phyloP scores from a whole-genome alignment of 2,797 vertebrate genomes.

The Molossus alvarezi region DNA sequence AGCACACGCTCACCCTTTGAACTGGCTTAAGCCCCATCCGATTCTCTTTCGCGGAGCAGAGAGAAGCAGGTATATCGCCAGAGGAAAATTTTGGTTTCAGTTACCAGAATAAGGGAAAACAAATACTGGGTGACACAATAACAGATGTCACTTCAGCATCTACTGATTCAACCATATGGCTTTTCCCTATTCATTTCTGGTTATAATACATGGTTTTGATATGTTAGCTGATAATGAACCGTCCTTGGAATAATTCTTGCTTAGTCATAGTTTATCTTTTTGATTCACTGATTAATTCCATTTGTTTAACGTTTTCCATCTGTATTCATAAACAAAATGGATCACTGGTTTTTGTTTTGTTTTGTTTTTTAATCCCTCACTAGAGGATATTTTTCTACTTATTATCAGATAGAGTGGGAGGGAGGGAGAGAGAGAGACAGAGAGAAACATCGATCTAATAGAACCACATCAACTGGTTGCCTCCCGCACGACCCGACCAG shows the following conservation, averaged over 20 bases:
- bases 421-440: too few relatives aligned
- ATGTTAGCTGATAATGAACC: constrained; percentile 59
- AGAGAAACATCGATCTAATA: too few relatives aligned
- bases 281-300: constrained; percentile 48
- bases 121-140: not conserved
- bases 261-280: constrained; percentile 71
- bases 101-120: constrained; percentile 68
- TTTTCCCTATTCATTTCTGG: constrained; percentile 73
- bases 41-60: not conserved
- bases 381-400: too few relatives aligned
- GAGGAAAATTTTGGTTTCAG: constrained; percentile 48
- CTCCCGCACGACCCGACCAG: too few relatives aligned
- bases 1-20: not conserved
- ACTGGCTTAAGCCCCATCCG: not conserved
- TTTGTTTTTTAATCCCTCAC: constrained; percentile 18
- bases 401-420: too few relatives aligned
- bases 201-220: constrained; percentile 69
- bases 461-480: too few relatives aligned
- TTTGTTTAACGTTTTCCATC: constrained; percentile 75
- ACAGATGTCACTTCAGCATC: constrained; percentile 66
- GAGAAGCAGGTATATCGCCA: constrained; percentile 50
- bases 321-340: constrained; percentile 59
- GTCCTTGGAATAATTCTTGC: constrained; percentile 67
- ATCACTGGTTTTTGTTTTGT: not conserved
- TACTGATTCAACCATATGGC: constrained; percentile 71